Evolutionary conservation across 2,888 invertebrate genomes (phyloP).

Genomic region (Acrobasis suavella): DNA sequence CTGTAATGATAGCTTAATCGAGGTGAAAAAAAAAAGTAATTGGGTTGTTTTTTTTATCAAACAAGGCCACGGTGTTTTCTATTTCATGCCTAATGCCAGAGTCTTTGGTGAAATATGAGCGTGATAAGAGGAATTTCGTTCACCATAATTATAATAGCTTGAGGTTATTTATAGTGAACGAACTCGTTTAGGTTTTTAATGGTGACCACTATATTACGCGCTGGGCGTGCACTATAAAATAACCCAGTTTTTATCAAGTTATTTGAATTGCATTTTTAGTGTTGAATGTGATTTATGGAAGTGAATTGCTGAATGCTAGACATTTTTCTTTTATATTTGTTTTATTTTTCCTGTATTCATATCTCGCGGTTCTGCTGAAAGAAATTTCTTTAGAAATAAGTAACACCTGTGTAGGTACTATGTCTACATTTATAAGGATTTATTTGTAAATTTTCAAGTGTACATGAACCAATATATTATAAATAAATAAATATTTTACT

Average conservation of each 20-base stretch:
- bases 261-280: conserved; percentile 25
- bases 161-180: conserved; percentile 70
- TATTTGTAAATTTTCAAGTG: too few species aligned
- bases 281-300: conserved; percentile 13
- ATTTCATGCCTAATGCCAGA: conserved; percentile 66
- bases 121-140: conserved; percentile 76
- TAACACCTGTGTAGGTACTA: too few species aligned
- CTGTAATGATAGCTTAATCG: conserved; percentile 67
- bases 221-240: conserved; percentile 61
- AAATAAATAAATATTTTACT: too few species aligned
- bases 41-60: conserved; percentile 48
- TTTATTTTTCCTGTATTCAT: too few species aligned
- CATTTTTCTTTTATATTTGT: not conserved
- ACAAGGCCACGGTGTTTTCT: conserved; percentile 48
- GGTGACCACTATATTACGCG: conserved; percentile 76
- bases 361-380: too few species aligned
- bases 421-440: too few species aligned
- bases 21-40: conserved; percentile 68
- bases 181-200: conserved; percentile 72
- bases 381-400: too few species aligned
- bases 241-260: conserved; percentile 50
- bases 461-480: too few species aligned
- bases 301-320: not conserved
- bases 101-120: conserved; percentile 70
- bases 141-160: conserved; percentile 72